Base-by-base conservation (phyloP, 2,113 vertebrate genomes). In the Petrocephalus zakoni region DNA sequence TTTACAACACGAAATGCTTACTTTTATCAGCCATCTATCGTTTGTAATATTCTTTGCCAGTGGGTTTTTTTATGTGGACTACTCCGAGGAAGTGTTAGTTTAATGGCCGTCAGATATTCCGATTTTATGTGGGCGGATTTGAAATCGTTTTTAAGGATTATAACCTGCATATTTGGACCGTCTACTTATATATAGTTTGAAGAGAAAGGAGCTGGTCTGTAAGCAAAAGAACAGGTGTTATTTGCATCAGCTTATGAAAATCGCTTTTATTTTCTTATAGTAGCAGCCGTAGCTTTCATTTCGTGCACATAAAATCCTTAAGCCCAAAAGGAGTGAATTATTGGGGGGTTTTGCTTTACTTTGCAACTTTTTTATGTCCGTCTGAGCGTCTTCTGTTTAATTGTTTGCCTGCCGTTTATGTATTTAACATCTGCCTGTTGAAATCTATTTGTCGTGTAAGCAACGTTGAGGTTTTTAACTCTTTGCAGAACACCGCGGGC, bases 31-130 rank as follows among this genome's bases (percentile, higher is more conserved):
- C 21, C 17, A 13, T 17, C 37, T 21, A 19, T 10, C 53, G 78
- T 61, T 58, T 42, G 10, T 52, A 56, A 64, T 34, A 85, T 88
- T 88, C 17, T 46, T 37, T 88, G 81, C 17, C 87, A 82, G 87
- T 22, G 55, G 5, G 29, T 22, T 22, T 87, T 90, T 90, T 68
- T 42, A 89, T 49, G 81, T 85, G 8, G 56, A 75, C 61, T 58
- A 29, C 68, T 25, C 83, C 68, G 61, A 87, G 82, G 85, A 85
- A 88, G 37, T 89, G 42, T 53, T 85, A 52, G 85, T 88, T 89
- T 87, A 89, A 89, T 89, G 58, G 88, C 86, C 85, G 88, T 89
- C 56, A 85, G 37, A 89, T 82, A 87, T 87, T 47, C 78, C 87
- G 49, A 56, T 83, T 90, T 75, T 85, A 90, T 85, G 87, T 84